Percentiles rank a stretch among this genome's conserved stretches.
phyloP scores from a whole-genome alignment of 2,113 vertebrate species.

The Neodontobutis hainanensis region DNA sequence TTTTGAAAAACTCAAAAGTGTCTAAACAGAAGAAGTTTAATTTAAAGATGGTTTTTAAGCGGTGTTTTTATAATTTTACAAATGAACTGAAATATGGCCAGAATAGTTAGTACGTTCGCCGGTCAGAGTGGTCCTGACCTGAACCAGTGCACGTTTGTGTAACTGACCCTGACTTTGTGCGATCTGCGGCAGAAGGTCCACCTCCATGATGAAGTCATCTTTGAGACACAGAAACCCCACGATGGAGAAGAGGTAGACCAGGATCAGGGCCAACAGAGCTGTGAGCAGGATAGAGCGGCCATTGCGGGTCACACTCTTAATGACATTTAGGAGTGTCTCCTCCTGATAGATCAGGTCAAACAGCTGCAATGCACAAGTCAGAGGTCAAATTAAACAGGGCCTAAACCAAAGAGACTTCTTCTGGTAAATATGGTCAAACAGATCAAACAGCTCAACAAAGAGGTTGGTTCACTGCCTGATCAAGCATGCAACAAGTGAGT shows the following conservation, averaged over 20 bases:
- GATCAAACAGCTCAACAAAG: not conserved
- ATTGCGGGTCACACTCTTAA: constrained; percentile 96
- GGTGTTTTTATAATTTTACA: too few relatives aligned
- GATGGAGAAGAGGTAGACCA: constrained; percentile 99
- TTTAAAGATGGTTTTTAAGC: too few relatives aligned
- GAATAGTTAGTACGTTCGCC: too few relatives aligned
- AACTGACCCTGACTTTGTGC: constrained; percentile 27
- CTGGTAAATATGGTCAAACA: not conserved
- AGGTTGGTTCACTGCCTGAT: too few relatives aligned
- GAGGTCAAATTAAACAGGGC: too few relatives aligned
- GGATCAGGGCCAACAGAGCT: constrained; percentile 94
- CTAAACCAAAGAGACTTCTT: not conserved
- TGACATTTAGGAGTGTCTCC: constrained; percentile 97
- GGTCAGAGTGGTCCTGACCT: too few relatives aligned
- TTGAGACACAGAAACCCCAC: constrained; percentile 96
- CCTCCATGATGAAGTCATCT: constrained; percentile 97
- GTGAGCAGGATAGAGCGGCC: constrained; percentile 98
- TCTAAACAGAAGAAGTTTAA: too few relatives aligned
- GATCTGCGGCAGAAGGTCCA: constrained; percentile 82
- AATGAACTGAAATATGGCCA: too few relatives aligned
- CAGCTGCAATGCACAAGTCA: constrained; percentile 75
- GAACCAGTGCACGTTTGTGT: too few relatives aligned
- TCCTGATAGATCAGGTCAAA: constrained; percentile 98
- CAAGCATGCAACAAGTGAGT: not conserved
- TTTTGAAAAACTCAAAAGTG: too few relatives aligned